A percentile compares a stretch with the other conserved stretches of the same genome.
Conservation (phyloP, 2,113 vertebrate genomes). For the Raja brachyura region DNA sequence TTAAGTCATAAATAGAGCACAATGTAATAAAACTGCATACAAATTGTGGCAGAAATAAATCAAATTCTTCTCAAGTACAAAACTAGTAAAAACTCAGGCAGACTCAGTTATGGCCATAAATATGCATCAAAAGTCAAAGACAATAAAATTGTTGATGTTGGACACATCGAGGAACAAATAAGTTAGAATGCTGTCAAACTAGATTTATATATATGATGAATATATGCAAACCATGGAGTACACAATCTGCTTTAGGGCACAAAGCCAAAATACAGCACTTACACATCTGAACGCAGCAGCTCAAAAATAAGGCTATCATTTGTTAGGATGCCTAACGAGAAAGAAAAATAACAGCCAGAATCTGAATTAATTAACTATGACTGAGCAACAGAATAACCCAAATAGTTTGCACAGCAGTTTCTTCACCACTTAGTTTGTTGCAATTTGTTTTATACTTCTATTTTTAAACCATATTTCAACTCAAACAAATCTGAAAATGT, state of each 20-base stretch:
- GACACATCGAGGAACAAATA: background rate
- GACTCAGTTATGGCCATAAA: background rate
- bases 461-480: conserved; percentile 41
- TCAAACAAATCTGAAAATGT: conserved; percentile 40
- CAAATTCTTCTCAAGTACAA: too few species aligned
- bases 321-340: background rate
- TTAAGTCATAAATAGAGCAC: too few species aligned
- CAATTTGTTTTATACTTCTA: conserved; percentile 39
- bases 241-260: conserved; percentile 6
- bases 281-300: background rate
- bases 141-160: background rate
- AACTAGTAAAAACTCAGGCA: background rate
- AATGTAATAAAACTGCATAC: too few species aligned
- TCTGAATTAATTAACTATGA: background rate
- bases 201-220: background rate
- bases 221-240: conserved; percentile 1
- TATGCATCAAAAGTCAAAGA: background rate
- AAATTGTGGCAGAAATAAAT: too few species aligned
- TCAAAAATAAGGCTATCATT: conserved; percentile 17
- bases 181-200: background rate
- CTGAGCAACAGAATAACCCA: background rate
- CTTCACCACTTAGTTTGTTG: conserved; percentile 35
- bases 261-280: background rate
- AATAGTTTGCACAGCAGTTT: background rate
- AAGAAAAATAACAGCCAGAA: background rate